Percentiles rank a stretch among this genome's conserved stretches.
Conservation (phyloP, 2,888 invertebrate genomes). For the Deilephila elpenor region DNA sequence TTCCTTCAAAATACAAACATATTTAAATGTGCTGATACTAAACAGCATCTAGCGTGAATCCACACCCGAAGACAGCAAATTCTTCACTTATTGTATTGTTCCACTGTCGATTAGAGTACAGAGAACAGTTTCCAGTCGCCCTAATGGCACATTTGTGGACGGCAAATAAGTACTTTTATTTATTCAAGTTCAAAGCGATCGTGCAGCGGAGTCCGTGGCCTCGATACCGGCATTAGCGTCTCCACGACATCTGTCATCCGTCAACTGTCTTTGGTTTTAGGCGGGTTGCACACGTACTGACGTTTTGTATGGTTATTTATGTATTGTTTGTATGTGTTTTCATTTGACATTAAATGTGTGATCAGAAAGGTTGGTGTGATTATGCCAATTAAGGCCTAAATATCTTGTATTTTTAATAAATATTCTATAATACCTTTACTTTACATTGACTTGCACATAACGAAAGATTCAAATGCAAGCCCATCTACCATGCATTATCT, state of each 20-base stretch:
- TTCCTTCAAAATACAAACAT: too few relatives aligned
- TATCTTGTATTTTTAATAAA: too few relatives aligned
- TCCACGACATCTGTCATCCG: slow-evolving; percentile 55
- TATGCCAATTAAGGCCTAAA: too few relatives aligned
- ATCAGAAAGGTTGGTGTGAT: too few relatives aligned
- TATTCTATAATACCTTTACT: too few relatives aligned
- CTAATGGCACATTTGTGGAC: slow-evolving; percentile 47
- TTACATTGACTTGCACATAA: too few relatives aligned
- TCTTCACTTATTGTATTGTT: neutral
- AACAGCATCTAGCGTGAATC: neutral
- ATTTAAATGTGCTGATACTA: neutral
- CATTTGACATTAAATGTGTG: too few relatives aligned
- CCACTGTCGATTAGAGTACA: slow-evolving; percentile 45
- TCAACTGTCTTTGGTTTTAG: slow-evolving; percentile 60
- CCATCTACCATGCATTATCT: too few relatives aligned
- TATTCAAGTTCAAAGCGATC: slow-evolving; percentile 56
- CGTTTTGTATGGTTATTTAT: neutral
- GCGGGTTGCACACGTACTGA: slow-evolving; percentile 1
- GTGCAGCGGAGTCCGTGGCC: slow-evolving; percentile 65
- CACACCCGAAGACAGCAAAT: neutral
- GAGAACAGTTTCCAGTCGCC: slow-evolving; percentile 47
- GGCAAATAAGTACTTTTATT: slow-evolving; percentile 50
- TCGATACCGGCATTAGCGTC: slow-evolving; percentile 69
- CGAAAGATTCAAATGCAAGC: too few relatives aligned
- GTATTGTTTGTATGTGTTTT: too few relatives aligned